A percentile compares a stretch with the other conserved stretches of the same genome.
phyloP scores from a whole-genome alignment of 2,797 vertebrate genomes.

The Hydrophis major region DNA sequence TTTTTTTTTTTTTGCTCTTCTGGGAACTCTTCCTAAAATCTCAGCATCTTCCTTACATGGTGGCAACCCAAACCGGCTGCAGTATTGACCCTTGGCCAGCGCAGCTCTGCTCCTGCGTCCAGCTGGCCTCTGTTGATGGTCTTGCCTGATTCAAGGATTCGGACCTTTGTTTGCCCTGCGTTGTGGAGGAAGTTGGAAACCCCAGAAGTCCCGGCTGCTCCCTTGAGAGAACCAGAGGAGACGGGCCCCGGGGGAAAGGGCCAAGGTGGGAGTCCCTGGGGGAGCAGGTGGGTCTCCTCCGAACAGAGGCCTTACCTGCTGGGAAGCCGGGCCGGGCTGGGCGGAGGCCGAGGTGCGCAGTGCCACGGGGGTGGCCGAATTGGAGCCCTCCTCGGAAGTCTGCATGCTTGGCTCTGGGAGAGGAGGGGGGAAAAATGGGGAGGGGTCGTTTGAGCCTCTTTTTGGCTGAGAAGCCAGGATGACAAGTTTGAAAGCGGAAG shows the following conservation, averaged over 20 bases:
- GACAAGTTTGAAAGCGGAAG: not conserved
- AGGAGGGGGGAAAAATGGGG: conserved; percentile 20
- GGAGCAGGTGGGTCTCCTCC: too few species aligned
- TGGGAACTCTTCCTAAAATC: too few species aligned
- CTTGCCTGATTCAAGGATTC: not conserved
- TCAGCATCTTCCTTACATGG: too few species aligned
- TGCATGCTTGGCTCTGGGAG: conserved; percentile 85
- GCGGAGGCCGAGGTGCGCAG: conserved; percentile 83
- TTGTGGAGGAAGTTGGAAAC: too few species aligned
- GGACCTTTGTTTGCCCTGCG: not conserved
- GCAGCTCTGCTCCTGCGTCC: not conserved
- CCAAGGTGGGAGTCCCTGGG: too few species aligned
- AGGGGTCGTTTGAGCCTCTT: not conserved
- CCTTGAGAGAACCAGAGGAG: not conserved
- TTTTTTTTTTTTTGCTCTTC: too few species aligned
- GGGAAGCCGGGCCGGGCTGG: conserved; percentile 90
- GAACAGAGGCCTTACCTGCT: conserved; percentile 80
- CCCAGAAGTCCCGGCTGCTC: not conserved
- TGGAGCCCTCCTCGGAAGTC: conserved; percentile 87
- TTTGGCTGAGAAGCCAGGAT: not conserved
- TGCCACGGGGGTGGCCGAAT: conserved; percentile 82
- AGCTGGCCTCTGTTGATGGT: too few species aligned
- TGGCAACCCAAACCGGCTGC: too few species aligned
- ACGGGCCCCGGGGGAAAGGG: too few species aligned
- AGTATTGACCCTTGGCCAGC: too few species aligned